Evolutionary conservation across 2,797 vertebrate genomes (phyloP), one percentile per base, ranked within the genome.

Genomic region (Esox lucius): DNA sequence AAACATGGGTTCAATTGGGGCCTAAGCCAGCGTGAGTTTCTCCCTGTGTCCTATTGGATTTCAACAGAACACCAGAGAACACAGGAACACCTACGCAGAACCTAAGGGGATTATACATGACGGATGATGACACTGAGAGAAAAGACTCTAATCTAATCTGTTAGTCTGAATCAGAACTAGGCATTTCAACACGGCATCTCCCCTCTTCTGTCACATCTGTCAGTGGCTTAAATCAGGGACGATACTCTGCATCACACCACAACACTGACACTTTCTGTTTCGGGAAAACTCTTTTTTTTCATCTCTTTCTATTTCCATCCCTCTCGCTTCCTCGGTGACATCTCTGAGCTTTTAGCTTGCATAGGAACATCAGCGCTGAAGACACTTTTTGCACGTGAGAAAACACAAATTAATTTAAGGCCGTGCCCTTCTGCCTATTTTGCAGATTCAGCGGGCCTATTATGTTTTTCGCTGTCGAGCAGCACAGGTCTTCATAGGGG

Each of bases 51-150:
- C 89, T 87, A 91, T 92, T 91, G 90, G 87, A 91, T 91, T 91
- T 88, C 85, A 87, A 87, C 88, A 87, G 42, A 89, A 91, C 87
- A 87, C 87, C 85, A 86, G 79, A 86, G n/a, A 88, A 91, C 88
- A 88, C 88, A 87, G 87, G 78, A n/a, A 91, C 88, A 91, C 90
- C 88, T 91, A 90, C 89, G 85, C 90, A 78, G 80, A 84, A 84
- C 85, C 87, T 91, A 91, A 91, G 84, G 91, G 91, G 90, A 93
- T 92, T 91, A 91, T 83, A 91, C 74, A 91, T 90, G 90, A 92
- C 88, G 87, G 89, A 92, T 90, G 89, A 91, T 90, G 91, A 92
- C 91, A 91, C 91, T 89, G 87, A 89, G 81, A 91, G 86, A 90
- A 91, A 89, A 90, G 88, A 8, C 35, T 62, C 2, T 17, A 89